Base-by-base conservation (phyloP, 2,113 vertebrate genomes). In the Psophia crepitans region DNA sequence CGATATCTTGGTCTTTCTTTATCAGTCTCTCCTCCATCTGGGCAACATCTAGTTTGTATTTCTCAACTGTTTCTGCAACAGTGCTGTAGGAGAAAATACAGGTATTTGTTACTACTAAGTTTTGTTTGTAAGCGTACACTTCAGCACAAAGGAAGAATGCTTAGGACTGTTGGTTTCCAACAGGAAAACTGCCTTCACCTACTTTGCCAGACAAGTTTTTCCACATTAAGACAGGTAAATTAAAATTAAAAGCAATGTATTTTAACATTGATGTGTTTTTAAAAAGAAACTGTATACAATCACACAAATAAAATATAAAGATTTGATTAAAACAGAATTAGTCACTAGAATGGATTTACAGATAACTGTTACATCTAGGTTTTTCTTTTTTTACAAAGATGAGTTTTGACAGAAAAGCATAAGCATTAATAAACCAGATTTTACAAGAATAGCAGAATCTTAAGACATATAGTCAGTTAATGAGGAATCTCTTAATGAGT, bases 1-100 rank as follows among this genome's bases (percentile, higher is more conserved):
- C 53, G 14, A 99, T 97, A 88, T 99, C 98, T 77, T 97, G 91
- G 79, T 99, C 98, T 95, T 98, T 99, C 81, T 98, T 96, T 57
- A 83, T 92, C 90, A 99, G 70, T 16, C 27, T 78, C 53, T 96
- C 93, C 89, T 98, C 97, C 93, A 98, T 97, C 27, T 87, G 97
- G 66, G 94, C 74, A 19, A 99, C 76, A 54, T 98, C 96, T 53
- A 96, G 17, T 37, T 97, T 98, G 44, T 97, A 96, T 90, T 98
- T 98, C 85, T 99, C 98, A 65, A 98, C 89, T 91, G 98, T 95
- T 37, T 97, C 92, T 96, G 98, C 97, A 64, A 98, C 91, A 74
- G 84, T 96, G 49, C 99, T 99, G 92, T 14, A 96, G 56, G 63
- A 93, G 68, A 94, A 87, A 95, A 93, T 89, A 56, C 39, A 96